A percentile compares a stretch with the other conserved stretches of the same genome.
These are phyloP conservation scores for Athalia cordata DNA, from an alignment of 2,888 invertebrate species.

Conservation along the genomic window DNA sequence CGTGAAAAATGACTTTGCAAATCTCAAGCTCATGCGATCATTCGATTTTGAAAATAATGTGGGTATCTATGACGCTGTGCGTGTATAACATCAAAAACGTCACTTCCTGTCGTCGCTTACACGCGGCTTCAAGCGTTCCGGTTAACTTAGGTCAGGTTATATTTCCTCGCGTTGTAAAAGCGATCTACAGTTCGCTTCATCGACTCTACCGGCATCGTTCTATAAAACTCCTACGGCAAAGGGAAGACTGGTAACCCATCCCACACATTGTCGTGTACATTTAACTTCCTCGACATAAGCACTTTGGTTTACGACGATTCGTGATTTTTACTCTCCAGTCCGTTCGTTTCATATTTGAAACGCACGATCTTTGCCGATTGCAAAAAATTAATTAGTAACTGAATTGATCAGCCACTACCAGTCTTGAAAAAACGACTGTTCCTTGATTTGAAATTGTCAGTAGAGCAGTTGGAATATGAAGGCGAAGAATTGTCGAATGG, in stretches of 20 bases:
- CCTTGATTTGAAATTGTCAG: not conserved
- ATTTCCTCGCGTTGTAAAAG: conserved; percentile 26
- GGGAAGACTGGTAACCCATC: conserved; percentile 37
- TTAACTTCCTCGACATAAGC: conserved; percentile 17
- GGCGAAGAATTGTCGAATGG: too few relatives aligned
- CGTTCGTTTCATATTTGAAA: conserved; percentile 21
- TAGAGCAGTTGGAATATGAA: too few relatives aligned
- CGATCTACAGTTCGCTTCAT: conserved; percentile 24
- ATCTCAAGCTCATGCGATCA: too few relatives aligned
- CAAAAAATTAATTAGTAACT: conserved; percentile 2
- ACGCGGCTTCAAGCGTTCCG: conserved; percentile 23
- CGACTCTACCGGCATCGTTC: conserved; percentile 11
- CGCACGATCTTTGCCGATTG: conserved; percentile 13
- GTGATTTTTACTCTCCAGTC: not conserved
- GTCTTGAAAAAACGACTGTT: not conserved
- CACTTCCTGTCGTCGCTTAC: conserved; percentile 40
- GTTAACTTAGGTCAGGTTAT: conserved; percentile 36
- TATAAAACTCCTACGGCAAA: conserved; percentile 39
- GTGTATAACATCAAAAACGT: conserved; percentile 33
- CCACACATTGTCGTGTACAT: conserved; percentile 20
- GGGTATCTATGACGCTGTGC: too few relatives aligned
- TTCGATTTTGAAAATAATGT: not conserved
- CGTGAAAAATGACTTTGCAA: too few relatives aligned
- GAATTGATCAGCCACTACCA: not conserved
- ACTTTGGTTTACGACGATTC: conserved; percentile 18